These are phyloP conservation scores for Hydropsyche tenuis DNA, from an alignment of 1,140 invertebrate species.

Conservation along the genomic window DNA sequence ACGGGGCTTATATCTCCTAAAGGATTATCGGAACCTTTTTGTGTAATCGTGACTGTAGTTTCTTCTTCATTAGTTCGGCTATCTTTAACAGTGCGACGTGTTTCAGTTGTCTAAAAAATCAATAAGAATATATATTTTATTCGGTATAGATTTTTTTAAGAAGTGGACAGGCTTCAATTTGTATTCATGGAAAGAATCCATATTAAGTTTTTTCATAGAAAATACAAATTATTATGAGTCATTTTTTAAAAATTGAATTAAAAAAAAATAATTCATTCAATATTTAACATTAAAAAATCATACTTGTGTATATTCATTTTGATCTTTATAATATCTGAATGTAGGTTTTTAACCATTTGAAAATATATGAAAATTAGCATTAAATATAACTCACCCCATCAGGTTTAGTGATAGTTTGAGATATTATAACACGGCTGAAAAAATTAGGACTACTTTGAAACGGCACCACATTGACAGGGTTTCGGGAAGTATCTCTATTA, in stretches of 20 bases:
- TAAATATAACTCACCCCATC: slow-evolving; percentile 56
- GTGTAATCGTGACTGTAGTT: slow-evolving; percentile 58
- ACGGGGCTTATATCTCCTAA: slow-evolving; percentile 57
- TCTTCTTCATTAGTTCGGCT: slow-evolving; percentile 59
- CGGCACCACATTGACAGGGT: slow-evolving; percentile 18
- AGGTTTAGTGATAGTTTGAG: slow-evolving; percentile 54
- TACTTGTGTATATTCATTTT: too few species aligned
- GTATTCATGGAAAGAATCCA: too few species aligned
- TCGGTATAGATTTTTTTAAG: too few species aligned
- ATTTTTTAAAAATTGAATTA: too few species aligned
- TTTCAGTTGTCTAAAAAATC: slow-evolving; percentile 57
- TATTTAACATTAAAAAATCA: background rate
- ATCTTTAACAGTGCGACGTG: slow-evolving; percentile 58
- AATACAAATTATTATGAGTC: too few species aligned
- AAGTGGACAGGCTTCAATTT: too few species aligned
- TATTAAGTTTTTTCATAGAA: too few species aligned
- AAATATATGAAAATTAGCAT: background rate
- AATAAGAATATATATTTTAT: too few species aligned
- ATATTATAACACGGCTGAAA: slow-evolving; percentile 54
- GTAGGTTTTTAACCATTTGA: too few species aligned
- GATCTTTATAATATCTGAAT: too few species aligned
- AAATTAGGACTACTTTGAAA: slow-evolving; percentile 39
- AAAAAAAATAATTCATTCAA: slow-evolving; percentile 15
- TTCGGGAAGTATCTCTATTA: background rate
- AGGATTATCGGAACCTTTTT: slow-evolving; percentile 55